Conservation (phyloP, 1,140 invertebrate species). For the Orussus abietinus region DNA sequence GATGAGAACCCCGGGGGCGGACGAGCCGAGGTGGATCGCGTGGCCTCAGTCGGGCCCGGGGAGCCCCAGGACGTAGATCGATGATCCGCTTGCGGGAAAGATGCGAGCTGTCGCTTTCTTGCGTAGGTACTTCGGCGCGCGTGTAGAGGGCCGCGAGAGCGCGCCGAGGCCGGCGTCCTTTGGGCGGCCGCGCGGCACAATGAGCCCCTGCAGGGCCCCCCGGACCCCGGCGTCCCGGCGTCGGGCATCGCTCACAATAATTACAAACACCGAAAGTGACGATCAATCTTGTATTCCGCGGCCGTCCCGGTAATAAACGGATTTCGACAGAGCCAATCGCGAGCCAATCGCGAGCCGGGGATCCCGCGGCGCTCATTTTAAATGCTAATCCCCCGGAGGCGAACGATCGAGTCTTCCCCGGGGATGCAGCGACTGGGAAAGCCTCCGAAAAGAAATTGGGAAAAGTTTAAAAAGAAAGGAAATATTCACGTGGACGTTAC, state of each 20-base stretch:
- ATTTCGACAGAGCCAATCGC: constrained; percentile 16
- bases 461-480: too few species aligned
- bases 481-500: too few species aligned
- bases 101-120: constrained; percentile 19
- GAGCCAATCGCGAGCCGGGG: too few species aligned
- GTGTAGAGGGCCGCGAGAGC: constrained; percentile 15
- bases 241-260: constrained; percentile 29
- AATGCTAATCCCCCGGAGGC: too few species aligned
- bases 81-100: constrained; percentile 22
- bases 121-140: constrained; percentile 11
- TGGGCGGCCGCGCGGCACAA: constrained; percentile 1
- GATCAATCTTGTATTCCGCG: constrained; percentile 28
- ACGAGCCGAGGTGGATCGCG: constrained; percentile 11
- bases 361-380: constrained; percentile 1
- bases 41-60: constrained; percentile 13
- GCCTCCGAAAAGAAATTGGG: too few species aligned
- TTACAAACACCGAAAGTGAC: constrained; percentile 33
- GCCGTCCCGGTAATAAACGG: constrained; percentile 29
- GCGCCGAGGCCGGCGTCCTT: neutral
- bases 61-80: constrained; percentile 27
- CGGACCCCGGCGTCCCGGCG: constrained; percentile 5
- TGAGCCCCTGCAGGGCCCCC: too few species aligned
- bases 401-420: too few species aligned
- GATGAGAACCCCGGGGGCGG: constrained; percentile 1
- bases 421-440: too few species aligned